Evolutionary conservation across 2,113 vertebrate species (phyloP).

Genomic region (Agelaius phoeniceus): DNA sequence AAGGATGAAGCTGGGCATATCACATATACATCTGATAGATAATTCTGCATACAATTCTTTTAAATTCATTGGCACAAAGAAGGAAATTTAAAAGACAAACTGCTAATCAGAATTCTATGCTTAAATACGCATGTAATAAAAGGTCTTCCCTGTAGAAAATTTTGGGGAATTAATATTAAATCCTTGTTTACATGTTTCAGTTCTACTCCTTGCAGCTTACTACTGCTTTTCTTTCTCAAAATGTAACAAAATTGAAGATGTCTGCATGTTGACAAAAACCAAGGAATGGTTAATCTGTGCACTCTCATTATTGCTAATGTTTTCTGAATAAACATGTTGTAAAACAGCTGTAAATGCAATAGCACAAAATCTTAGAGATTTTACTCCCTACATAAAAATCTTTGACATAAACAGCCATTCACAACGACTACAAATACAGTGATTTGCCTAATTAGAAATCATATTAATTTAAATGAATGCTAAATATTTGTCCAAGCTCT

Average conservation of each 20-base stretch:
- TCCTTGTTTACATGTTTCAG: background rate
- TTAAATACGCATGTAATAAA: background rate
- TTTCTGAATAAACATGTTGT: background rate
- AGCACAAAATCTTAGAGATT: background rate
- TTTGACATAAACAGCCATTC: background rate
- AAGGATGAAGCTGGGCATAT: background rate
- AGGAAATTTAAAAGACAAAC: background rate
- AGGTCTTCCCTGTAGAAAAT: background rate
- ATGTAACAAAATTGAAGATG: background rate
- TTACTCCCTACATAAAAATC: background rate
- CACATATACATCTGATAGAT: background rate
- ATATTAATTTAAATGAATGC: background rate
- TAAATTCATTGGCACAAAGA: background rate
- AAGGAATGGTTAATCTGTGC: background rate
- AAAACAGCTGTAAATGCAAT: background rate
- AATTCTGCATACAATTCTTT: background rate
- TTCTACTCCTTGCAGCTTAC: background rate
- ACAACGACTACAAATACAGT: background rate
- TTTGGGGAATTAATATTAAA: background rate
- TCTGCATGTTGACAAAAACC: background rate
- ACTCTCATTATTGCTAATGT: background rate
- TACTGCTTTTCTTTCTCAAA: background rate
- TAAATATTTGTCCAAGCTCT: background rate
- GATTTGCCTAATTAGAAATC: background rate
- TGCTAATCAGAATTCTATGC: background rate